phyloP scores from a whole-genome alignment of 1,140 invertebrate genomes.

The Dolichoris vasculosae region DNA sequence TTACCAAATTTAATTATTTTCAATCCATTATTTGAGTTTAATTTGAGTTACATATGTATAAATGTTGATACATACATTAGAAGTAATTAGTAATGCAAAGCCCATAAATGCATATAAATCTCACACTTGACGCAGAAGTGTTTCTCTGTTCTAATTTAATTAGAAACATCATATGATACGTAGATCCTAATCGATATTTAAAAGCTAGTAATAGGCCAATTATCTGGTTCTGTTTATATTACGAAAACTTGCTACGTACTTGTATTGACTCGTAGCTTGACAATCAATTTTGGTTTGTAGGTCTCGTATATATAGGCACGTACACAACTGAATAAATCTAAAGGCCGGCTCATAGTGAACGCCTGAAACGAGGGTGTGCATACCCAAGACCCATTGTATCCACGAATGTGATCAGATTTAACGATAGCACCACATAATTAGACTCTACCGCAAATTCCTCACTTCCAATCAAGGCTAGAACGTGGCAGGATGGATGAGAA shows the following conservation, averaged over 20 bases:
- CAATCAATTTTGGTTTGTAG: slow-evolving; percentile 58
- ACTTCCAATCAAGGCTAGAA: slow-evolving; percentile 63
- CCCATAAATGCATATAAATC: background rate
- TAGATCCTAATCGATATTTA: slow-evolving; percentile 43
- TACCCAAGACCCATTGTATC: slow-evolving; percentile 61
- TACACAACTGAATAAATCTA: background rate
- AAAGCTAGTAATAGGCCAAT: slow-evolving; percentile 44
- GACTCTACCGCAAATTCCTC: slow-evolving; percentile 66
- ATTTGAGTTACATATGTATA: background rate
- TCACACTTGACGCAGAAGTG: background rate
- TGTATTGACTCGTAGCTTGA: background rate
- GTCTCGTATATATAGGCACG: slow-evolving; percentile 7
- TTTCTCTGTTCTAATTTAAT: slow-evolving; percentile 25
- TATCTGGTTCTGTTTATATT: background rate
- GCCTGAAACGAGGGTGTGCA: too few relatives aligned
- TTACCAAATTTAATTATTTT: too few relatives aligned
- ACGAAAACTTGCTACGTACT: background rate
- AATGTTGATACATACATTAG: background rate
- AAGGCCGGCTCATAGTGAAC: background rate
- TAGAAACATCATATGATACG: background rate
- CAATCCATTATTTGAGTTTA: too few relatives aligned
- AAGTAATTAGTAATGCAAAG: background rate
- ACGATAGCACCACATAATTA: slow-evolving; percentile 70
- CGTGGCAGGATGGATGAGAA: slow-evolving; percentile 40
- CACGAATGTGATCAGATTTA: slow-evolving; percentile 67